phyloP scores from a whole-genome alignment of 2,888 invertebrate genomes.

The Nephrocerus scutellatus region DNA sequence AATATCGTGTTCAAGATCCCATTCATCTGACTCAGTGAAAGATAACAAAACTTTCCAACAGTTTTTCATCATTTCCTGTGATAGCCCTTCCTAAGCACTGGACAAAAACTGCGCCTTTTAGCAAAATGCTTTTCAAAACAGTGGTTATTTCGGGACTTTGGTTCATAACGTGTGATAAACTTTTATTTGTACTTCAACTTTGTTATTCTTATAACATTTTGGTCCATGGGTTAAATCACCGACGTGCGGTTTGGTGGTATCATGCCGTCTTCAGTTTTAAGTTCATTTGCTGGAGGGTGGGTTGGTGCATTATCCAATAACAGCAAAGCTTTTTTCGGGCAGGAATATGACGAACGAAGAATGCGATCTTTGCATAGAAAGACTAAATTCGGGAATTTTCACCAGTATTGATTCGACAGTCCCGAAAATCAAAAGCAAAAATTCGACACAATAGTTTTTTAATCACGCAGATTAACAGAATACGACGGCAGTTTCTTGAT shows the following conservation, averaged over 20 bases:
- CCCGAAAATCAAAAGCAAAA: too few species aligned
- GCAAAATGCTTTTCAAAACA: conserved; percentile 2
- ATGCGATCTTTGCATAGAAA: too few species aligned
- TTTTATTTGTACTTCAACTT: too few species aligned
- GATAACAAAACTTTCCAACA: conserved; percentile 4
- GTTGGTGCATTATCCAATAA: conserved; percentile 1
- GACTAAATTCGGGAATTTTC: too few species aligned
- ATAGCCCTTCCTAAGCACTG: conserved; percentile 1
- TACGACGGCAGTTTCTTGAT: too few species aligned
- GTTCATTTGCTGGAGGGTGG: conserved; percentile 3
- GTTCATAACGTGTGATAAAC: conserved; percentile 1
- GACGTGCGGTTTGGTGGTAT: conserved; percentile 2
- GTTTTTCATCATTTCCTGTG: neutral
- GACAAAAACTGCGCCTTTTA: too few species aligned
- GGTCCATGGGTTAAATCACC: conserved; percentile 1
- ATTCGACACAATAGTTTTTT: too few species aligned
- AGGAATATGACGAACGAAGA: too few species aligned
- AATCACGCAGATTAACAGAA: too few species aligned
- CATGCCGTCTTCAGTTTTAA: conserved; percentile 1
- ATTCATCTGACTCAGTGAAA: conserved; percentile 6
- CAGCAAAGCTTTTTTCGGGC: neutral
- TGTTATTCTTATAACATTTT: too few species aligned
- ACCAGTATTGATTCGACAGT: too few species aligned
- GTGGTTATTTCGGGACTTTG: conserved; percentile 2
- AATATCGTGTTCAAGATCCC: conserved; percentile 4